phyloP scores from a whole-genome alignment of 2,797 vertebrate genomes.

The Mormyrus hasselquistii region DNA sequence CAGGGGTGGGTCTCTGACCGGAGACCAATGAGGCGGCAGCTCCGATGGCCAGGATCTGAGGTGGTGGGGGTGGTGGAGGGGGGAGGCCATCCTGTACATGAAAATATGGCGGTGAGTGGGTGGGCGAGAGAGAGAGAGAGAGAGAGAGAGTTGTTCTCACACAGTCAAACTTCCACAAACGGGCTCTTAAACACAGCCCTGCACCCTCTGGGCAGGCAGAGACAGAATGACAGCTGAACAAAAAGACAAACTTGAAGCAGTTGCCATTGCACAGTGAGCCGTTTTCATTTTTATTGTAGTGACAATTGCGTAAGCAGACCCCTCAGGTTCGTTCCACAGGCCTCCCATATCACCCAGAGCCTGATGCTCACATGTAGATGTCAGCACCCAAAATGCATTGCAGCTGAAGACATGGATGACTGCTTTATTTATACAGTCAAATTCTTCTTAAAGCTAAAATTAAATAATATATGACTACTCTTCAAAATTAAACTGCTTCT shows the following conservation, averaged over 20 bases:
- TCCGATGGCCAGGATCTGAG: conserved; percentile 66
- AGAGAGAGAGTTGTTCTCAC: not conserved
- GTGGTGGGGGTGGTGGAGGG: conserved; percentile 86
- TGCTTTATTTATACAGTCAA: not conserved
- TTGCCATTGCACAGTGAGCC: not conserved
- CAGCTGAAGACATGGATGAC: not conserved
- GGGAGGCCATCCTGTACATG: conserved; percentile 77
- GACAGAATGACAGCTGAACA: conserved; percentile 2
- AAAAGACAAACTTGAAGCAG: not conserved
- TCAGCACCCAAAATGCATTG: not conserved
- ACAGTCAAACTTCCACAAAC: not conserved
- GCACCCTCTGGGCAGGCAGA: not conserved
- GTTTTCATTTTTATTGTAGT: not conserved
- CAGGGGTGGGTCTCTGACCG: conserved; percentile 70
- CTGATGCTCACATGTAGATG: not conserved
- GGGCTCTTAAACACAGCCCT: not conserved
- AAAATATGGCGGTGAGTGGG: not conserved
- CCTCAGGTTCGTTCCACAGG: not conserved
- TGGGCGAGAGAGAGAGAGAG: not conserved
- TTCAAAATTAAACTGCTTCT: not conserved
- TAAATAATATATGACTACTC: not conserved
- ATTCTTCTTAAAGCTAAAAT: not conserved
- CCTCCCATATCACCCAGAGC: not conserved
- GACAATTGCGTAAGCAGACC: not conserved
- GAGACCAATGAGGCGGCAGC: conserved; percentile 64